phyloP scores from a whole-genome alignment of 2,797 vertebrate genomes.

The Podarcis lilfordi region DNA sequence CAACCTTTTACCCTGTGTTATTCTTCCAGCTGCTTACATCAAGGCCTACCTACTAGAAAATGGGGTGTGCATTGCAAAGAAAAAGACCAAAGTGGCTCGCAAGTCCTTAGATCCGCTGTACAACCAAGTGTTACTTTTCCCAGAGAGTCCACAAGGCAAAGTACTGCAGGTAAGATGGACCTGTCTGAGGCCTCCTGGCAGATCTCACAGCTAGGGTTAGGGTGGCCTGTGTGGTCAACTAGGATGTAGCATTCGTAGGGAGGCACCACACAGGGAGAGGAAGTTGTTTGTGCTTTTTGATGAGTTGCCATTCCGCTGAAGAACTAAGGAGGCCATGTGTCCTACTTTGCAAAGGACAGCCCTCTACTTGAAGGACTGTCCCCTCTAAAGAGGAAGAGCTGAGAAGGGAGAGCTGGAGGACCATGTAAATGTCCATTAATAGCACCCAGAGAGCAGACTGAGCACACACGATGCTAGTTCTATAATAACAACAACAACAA shows the following conservation, averaged over 20 bases:
- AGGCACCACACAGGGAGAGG: no score
- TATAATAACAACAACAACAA: no score
- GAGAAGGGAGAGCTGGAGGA: no score
- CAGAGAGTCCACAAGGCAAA: constrained; percentile 95
- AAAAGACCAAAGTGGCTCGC: constrained; percentile 96
- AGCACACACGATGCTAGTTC: no score
- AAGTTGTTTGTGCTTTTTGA: neutral
- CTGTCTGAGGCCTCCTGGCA: neutral
- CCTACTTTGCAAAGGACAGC: neutral
- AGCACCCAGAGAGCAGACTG: no score
- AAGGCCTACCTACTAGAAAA: constrained; percentile 98
- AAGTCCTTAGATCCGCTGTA: constrained; percentile 97
- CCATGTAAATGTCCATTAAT: no score
- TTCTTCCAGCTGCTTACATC: constrained; percentile 92
- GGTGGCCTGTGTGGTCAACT: neutral
- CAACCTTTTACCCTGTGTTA: constrained; percentile 26
- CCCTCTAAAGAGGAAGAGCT: neutral
- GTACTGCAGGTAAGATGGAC: constrained; percentile 90
- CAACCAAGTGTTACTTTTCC: constrained; percentile 97
- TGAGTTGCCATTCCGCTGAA: neutral
- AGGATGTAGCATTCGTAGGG: neutral
- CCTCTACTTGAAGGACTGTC: neutral
- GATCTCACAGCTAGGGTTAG: neutral
- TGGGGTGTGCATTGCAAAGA: constrained; percentile 92
- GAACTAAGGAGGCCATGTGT: neutral